Conservation (phyloP, 1,140 invertebrate genomes). For the Parasteatoda tepidariorum region DNA sequence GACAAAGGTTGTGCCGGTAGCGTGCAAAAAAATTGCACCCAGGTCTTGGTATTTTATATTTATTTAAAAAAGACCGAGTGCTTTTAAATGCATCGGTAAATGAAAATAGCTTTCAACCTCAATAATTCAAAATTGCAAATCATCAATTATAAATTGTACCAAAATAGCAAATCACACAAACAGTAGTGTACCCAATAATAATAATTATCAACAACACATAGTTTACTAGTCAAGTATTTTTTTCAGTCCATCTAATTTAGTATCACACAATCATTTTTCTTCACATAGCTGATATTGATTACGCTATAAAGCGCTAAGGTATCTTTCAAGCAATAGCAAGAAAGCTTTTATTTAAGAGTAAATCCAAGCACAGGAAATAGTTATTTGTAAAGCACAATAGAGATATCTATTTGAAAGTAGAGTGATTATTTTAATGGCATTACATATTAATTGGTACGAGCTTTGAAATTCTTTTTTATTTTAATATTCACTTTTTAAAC, state of each 20-base stretch:
- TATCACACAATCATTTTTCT: slow-evolving; percentile 50
- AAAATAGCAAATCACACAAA: slow-evolving; percentile 61
- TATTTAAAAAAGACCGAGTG: slow-evolving; percentile 42
- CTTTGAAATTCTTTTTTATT: background rate
- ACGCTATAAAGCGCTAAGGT: slow-evolving; percentile 11
- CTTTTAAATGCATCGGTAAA: slow-evolving; percentile 56
- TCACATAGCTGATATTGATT: slow-evolving; percentile 20
- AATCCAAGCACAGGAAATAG: slow-evolving; percentile 26
- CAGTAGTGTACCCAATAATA: slow-evolving; percentile 51
- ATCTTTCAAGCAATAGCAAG: slow-evolving; percentile 45
- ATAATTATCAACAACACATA: slow-evolving; percentile 19
- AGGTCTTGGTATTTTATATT: slow-evolving; percentile 47
- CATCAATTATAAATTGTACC: slow-evolving; percentile 56
- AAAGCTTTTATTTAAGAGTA: slow-evolving; percentile 44
- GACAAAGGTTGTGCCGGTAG: slow-evolving; percentile 58
- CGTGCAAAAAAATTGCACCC: slow-evolving; percentile 54
- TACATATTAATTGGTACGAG: background rate
- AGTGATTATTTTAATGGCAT: background rate
- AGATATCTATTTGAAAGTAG: background rate
- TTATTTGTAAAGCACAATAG: slow-evolving; percentile 35
- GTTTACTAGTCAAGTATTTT: slow-evolving; percentile 40
- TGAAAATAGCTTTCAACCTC: slow-evolving; percentile 58
- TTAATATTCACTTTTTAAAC: background rate
- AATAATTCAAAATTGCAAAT: slow-evolving; percentile 53
- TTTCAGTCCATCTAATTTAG: slow-evolving; percentile 22